Evolutionary conservation across 2,797 vertebrate species (phyloP), one percentile per base, ranked within the genome.

Genomic region (Cuniculus paca): DNA sequence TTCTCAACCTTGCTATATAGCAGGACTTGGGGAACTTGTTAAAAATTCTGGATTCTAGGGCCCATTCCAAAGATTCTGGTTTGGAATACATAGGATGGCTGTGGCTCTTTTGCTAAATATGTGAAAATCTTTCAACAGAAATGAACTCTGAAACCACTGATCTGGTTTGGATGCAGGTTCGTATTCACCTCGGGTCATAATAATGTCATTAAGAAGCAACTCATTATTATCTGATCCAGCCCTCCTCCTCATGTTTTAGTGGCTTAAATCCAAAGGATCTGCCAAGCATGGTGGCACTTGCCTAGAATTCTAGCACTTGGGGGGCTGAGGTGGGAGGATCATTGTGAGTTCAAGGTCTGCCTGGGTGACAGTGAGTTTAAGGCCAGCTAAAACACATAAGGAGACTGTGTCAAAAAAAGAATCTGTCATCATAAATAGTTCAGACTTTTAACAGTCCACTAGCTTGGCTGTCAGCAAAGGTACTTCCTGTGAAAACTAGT

Each of bases 401-500:
- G 12, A 75, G 22, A 28, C 42, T 72, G 19, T 36, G 13, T 75
- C 24, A 75, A 74, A 75, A 74, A 45, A 48, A 24, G 11, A 6
- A 75, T 14, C 16, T 77, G 74, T 50, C 28, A 34, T 92, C 58
- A 72, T 84, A 95, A 87, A 95, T 58, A 65, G 52, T 84, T 94
- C 54, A 54, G 36, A 92, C 10, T 54, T 54, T 74, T 72, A 90
- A 88, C 0, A 45, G 54, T 85, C 34, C 31, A 2, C 68, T 82
- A 93, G 28, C 10, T 12, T 94, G 36, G 42, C 58, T 90, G 48
- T 83, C 45, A 54, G 60, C 78, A 97, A 93, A 97, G 91, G 85
- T 45, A 86, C n/a, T 94, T 95, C 91, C 58, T 94, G 96, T 89
- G n/a, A 89, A 94, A 97, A 81, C 56, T 45, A 92, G 34, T 68